Conservation (phyloP, 2,888 invertebrate genomes). For the Platycheirus rosarum region DNA sequence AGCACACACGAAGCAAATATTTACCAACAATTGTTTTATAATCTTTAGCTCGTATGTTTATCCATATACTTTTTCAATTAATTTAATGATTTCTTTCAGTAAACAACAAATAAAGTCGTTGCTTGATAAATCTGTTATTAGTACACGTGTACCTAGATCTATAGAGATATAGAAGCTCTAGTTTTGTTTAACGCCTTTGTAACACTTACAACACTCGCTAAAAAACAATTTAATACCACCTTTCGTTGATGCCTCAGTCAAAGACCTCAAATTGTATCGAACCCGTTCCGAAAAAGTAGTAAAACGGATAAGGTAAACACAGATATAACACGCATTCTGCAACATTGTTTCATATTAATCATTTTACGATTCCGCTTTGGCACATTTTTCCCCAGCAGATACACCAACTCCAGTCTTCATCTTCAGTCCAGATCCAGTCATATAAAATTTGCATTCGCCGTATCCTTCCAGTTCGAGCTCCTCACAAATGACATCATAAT, state of each 20-base stretch:
- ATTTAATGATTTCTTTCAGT: too few relatives aligned
- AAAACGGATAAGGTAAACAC: slow-evolving; percentile 35
- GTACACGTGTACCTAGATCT: too few relatives aligned
- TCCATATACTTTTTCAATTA: too few relatives aligned
- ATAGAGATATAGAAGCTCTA: too few relatives aligned
- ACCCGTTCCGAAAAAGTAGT: slow-evolving; percentile 31
- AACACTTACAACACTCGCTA: background rate
- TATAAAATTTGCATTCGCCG: slow-evolving; percentile 37
- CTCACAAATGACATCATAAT: slow-evolving; percentile 69
- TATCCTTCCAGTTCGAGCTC: background rate
- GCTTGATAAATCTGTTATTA: too few relatives aligned
- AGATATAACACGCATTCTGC: slow-evolving; percentile 31
- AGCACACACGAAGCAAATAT: too few relatives aligned
- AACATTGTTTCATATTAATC: slow-evolving; percentile 64
- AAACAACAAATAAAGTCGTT: too few relatives aligned
- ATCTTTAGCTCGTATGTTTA: too few relatives aligned
- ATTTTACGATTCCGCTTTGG: slow-evolving; percentile 27
- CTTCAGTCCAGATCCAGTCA: slow-evolving; percentile 10
- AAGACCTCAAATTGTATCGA: slow-evolving; percentile 31
- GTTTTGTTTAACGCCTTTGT: too few relatives aligned
- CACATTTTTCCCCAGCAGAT: slow-evolving; percentile 13
- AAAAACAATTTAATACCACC: background rate
- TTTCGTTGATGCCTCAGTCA: slow-evolving; percentile 5
- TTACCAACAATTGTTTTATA: too few relatives aligned
- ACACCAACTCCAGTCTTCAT: slow-evolving; percentile 10